Percentiles rank a stretch among this genome's conserved stretches.
phyloP scores from a whole-genome alignment of 2,113 vertebrate genomes.

The Brachyistius frenatus region DNA sequence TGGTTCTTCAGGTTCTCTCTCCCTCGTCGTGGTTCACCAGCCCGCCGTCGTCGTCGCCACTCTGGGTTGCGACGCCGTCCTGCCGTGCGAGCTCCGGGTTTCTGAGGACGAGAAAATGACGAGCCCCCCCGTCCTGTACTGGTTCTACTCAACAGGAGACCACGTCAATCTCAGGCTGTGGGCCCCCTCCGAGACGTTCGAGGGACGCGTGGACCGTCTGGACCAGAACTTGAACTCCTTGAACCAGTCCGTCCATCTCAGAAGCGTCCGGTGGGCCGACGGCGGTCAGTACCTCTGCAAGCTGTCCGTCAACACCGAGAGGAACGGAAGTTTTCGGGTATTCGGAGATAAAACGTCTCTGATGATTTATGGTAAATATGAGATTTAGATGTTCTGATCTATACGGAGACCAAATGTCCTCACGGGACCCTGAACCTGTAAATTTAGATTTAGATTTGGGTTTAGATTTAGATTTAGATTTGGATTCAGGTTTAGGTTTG shows the following conservation, averaged over 20 bases:
- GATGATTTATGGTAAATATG: conserved; percentile 66
- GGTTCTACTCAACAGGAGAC: background rate
- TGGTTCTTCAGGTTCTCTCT: conserved; percentile 37
- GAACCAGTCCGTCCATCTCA: conserved; percentile 59
- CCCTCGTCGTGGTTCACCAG: conserved; percentile 53
- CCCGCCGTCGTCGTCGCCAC: conserved; percentile 40
- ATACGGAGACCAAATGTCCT: too few relatives aligned
- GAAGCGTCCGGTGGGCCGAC: conserved; percentile 65
- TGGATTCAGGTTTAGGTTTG: too few relatives aligned
- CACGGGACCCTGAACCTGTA: too few relatives aligned
- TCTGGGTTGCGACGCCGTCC: conserved; percentile 15
- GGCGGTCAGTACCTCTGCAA: conserved; percentile 67
- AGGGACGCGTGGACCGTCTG: conserved; percentile 30
- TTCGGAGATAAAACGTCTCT: conserved; percentile 53
- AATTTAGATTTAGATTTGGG: too few relatives aligned
- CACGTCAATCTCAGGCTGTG: background rate
- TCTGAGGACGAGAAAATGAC: conserved; percentile 27
- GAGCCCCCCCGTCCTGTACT: conserved; percentile 52
- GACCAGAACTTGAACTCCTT: background rate
- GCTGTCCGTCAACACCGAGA: conserved; percentile 29
- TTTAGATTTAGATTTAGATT: too few relatives aligned
- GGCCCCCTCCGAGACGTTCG: background rate
- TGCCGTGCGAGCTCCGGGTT: conserved; percentile 56
- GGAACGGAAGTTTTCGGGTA: background rate
- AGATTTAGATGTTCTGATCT: background rate